These are phyloP conservation scores for Regulus satrapa DNA, from an alignment of 2,113 vertebrate species.

Conservation along the genomic window DNA sequence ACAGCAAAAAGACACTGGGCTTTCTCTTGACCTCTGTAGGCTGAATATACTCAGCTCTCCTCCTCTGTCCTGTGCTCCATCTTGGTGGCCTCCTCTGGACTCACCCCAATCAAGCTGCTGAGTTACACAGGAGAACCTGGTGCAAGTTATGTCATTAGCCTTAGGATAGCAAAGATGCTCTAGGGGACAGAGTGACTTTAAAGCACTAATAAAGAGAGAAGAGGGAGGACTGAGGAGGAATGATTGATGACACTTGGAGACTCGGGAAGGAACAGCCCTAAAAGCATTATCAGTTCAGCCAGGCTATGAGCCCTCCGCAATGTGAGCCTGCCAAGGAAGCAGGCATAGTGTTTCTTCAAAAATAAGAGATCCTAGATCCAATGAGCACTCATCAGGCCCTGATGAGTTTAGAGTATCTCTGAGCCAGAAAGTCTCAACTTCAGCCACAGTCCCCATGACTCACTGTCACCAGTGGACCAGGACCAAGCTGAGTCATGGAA, in stretches of 20 bases:
- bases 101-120: not conserved
- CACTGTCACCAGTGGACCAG: not conserved
- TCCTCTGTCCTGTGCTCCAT: not conserved
- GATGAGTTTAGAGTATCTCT: not conserved
- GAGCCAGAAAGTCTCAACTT: not conserved
- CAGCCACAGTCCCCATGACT: not conserved
- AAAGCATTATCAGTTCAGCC: not conserved
- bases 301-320: not conserved
- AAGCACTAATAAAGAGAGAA: not conserved
- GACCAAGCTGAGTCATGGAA: not conserved
- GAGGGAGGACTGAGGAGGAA: not conserved
- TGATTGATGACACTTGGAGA: not conserved
- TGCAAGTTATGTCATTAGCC: not conserved
- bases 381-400: not conserved
- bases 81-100: not conserved
- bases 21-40: not conserved
- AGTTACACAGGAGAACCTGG: not conserved
- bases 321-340: rapidly evolving
- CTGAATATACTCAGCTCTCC: not conserved
- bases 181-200: not conserved
- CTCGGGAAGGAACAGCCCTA: not conserved
- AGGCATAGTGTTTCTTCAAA: not conserved
- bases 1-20: not conserved
- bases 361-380: not conserved
- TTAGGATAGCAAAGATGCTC: not conserved